Conservation (phyloP, 2,113 vertebrate genomes). For the Siniperca knerii region DNA sequence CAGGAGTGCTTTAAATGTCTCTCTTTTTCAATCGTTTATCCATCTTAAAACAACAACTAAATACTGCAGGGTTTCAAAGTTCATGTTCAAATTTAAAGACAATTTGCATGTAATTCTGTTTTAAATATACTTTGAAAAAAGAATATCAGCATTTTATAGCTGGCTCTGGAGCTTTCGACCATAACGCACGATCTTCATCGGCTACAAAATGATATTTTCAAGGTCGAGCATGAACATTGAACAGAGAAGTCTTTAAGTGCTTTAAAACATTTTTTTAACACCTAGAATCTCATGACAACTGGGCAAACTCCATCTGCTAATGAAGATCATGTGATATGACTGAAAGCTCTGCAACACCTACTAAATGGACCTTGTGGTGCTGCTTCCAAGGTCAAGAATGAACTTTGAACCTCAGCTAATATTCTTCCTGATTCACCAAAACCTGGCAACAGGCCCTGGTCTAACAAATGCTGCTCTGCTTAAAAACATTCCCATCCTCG, state of each 20-base stretch:
- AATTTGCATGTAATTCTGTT: not conserved
- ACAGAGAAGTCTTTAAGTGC: not conserved
- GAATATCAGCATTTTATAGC: not conserved
- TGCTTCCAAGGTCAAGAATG: not conserved
- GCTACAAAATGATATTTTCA: not conserved
- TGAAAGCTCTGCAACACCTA: not conserved
- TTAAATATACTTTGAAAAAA: not conserved
- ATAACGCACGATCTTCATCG: not conserved
- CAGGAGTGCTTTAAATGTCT: not conserved
- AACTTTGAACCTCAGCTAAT: not conserved
- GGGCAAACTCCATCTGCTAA: not conserved
- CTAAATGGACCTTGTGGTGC: not conserved
- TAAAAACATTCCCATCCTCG: conserved; percentile 17
- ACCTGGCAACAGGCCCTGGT: not conserved
- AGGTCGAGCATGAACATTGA: not conserved
- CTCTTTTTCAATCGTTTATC: not conserved
- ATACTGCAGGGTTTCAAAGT: not conserved
- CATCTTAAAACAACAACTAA: not conserved
- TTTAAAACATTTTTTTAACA: not conserved
- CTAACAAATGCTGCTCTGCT: not conserved
- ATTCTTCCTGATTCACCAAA: not conserved
- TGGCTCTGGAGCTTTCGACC: not conserved
- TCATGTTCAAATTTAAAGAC: not conserved
- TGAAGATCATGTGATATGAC: not conserved
- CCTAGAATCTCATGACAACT: not conserved